Base-by-base conservation (phyloP, 2,888 invertebrate genomes). In the Eudasyphora cyanicolor region DNA sequence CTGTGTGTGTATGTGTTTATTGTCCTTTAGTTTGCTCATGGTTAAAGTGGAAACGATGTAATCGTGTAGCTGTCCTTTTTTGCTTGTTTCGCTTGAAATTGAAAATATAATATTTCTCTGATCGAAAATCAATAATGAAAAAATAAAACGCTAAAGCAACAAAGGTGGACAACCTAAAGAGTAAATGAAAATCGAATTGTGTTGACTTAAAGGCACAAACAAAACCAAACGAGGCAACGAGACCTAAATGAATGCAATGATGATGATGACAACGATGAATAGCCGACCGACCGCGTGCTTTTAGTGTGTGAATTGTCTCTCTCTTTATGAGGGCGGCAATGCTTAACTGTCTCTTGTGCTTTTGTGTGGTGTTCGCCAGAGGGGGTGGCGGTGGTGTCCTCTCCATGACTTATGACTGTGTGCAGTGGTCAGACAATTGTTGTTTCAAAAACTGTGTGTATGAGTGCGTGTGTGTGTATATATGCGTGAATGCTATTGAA, bases 71-170 rank as follows among this genome's bases (percentile, higher is more conserved):
- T 24, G 51, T 2, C 24, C 4, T 35, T 21, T 51, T 45, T 57
- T 70, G 32, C 21, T 70, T 71, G 67, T 70, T 69, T 70, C 29
- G 38, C 38, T 27, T 79, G 38, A 74, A 51, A 49, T 70, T 51
- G 67, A 71, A 57, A 76, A 74, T 74, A 77, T 54, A 77, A 77
- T 74, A 76, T 51, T 83, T 76, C 62, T 74, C 62, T 74, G 79
- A 79, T 79, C 79, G 74, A 83, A 83, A 83, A 83, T 83, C 82
- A 76, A 83, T 83, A 83, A 24, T 38, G n/a, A 27, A 38, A 64
- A 60, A 49, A 29, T n/a, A 49, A 19, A 29, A 19, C 5, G 51
- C 27, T 12, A 0, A 71, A 75, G 67, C 57, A 75, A 62, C 29
- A 77, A 71, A 54, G 10, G 10, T 2, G 10, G 21, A 73, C 5